Percentiles rank a stretch among this genome's conserved stretches.
Conservation (phyloP, 2,113 vertebrate species). For the Thamnophis sirtalis region DNA sequence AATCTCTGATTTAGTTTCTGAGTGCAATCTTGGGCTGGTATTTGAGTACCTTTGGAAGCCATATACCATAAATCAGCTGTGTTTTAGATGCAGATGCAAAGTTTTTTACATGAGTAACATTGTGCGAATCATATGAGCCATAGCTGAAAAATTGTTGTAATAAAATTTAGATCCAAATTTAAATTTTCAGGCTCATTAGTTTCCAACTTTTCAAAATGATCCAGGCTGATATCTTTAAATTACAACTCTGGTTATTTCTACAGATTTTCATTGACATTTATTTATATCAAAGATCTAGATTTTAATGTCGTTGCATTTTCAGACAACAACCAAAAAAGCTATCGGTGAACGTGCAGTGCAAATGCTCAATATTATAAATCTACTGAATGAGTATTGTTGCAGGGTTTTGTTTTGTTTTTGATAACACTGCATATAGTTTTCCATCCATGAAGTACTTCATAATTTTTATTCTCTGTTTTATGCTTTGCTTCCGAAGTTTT, state of each 20-base stretch:
- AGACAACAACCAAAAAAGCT: background rate
- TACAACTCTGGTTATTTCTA: background rate
- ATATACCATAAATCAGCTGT: background rate
- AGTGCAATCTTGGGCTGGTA: background rate
- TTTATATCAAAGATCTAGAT: background rate
- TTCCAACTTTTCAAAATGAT: background rate
- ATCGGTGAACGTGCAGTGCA: background rate
- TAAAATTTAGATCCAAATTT: background rate
- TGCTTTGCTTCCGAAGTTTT: background rate
- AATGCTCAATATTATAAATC: constrained; percentile 10
- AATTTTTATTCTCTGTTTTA: background rate
- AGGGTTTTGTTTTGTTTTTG: background rate
- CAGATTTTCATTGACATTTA: background rate
- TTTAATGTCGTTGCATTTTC: background rate
- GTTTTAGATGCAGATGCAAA: background rate
- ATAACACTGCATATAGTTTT: background rate
- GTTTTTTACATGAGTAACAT: background rate
- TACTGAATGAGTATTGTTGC: background rate
- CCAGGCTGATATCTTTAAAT: background rate
- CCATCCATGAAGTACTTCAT: background rate
- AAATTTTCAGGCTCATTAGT: background rate
- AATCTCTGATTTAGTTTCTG: background rate
- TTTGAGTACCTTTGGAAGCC: background rate
- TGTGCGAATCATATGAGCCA: background rate
- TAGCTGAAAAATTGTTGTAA: background rate